Percentiles rank a stretch among this genome's conserved stretches.
Evolutionary conservation across 2,888 invertebrate species (phyloP).

Genomic region (Acleris emargana): DNA sequence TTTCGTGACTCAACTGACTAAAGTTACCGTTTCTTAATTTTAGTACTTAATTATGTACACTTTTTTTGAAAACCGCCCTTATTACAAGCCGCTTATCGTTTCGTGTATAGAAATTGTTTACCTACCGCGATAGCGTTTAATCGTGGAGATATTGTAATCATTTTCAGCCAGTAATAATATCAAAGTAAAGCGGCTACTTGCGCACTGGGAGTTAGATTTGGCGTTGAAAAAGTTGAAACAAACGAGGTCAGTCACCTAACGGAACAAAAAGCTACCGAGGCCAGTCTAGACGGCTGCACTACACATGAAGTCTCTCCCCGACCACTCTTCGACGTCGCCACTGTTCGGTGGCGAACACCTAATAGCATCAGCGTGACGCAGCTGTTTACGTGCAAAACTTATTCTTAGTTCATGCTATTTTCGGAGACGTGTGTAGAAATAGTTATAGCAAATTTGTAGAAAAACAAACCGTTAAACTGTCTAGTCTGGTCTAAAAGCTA

Average conservation of each 20-base stretch:
- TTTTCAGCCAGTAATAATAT: slow-evolving; percentile 4
- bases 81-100: no score
- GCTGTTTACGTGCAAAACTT: slow-evolving; percentile 4
- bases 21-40: no score
- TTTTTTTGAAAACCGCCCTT: no score
- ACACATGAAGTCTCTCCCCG: slow-evolving; percentile 19
- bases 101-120: no score
- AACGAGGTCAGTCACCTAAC: slow-evolving; percentile 35
- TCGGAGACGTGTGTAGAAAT: background rate
- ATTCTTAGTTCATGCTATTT: background rate
- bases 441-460: background rate
- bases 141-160: background rate
- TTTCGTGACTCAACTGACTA: no score
- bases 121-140: no score
- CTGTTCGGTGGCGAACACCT: slow-evolving; percentile 5
- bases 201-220: slow-evolving; percentile 1
- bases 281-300: slow-evolving; percentile 19
- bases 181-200: background rate
- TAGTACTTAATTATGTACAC: no score
- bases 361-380: slow-evolving; percentile 3
- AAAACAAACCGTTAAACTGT: background rate
- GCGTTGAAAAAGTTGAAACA: slow-evolving; percentile 14
- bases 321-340: slow-evolving; percentile 14
- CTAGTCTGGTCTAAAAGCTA: background rate
- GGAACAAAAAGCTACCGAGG: slow-evolving; percentile 23